Evolutionary conservation across 2,113 vertebrate species (phyloP).

Genomic region (Saccopteryx bilineata): DNA sequence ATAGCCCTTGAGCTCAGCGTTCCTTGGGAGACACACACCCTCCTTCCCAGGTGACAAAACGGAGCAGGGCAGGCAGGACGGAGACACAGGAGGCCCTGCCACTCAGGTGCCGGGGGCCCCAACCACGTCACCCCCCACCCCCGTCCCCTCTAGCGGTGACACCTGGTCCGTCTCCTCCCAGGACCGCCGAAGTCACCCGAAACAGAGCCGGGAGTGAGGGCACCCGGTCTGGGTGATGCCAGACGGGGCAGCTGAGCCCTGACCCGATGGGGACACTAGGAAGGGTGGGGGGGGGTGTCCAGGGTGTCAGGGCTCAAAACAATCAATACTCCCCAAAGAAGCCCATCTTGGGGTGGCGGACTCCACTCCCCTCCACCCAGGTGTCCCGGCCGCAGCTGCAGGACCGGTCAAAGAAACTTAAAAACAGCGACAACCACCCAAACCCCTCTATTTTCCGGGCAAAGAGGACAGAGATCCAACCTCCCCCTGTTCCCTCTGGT

Average conservation of each 20-base stretch:
- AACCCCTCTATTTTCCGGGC: not conserved
- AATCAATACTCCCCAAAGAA: too few relatives aligned
- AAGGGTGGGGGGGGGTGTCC: too few relatives aligned
- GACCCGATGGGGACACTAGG: not conserved
- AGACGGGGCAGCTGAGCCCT: not conserved
- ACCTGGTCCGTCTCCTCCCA: not conserved
- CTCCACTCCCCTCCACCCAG: too few relatives aligned
- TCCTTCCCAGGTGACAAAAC: not conserved
- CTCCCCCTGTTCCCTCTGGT: not conserved
- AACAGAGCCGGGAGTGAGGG: not conserved
- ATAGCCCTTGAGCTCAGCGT: not conserved
- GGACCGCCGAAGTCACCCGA: not conserved
- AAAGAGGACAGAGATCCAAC: fast-evolving
- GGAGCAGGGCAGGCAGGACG: not conserved
- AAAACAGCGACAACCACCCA: too few relatives aligned
- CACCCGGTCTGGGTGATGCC: fast-evolving
- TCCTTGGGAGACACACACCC: not conserved
- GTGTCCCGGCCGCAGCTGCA: too few relatives aligned
- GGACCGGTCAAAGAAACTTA: too few relatives aligned
- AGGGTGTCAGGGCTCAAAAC: too few relatives aligned
- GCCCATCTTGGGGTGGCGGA: too few relatives aligned
- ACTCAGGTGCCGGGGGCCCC: not conserved
- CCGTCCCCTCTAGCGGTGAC: fast-evolving
- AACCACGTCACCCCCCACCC: not conserved
- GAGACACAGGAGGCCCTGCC: not conserved